Conservation (phyloP, 2,888 invertebrate genomes). For the Pseudoips prasinana region DNA sequence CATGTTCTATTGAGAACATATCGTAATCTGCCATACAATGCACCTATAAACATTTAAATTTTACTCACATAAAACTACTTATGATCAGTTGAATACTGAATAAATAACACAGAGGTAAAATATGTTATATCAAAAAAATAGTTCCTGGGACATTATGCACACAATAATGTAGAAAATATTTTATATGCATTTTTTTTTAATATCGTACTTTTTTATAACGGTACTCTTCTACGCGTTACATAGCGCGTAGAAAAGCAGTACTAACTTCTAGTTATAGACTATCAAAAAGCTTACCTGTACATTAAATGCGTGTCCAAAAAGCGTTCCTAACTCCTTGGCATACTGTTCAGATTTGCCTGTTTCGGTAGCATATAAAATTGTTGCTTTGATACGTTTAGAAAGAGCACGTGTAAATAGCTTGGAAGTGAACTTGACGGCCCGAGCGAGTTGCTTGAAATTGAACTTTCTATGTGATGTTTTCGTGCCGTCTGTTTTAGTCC, state of each 20-base stretch:
- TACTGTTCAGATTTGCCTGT: conserved; percentile 97
- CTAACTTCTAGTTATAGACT: too few species aligned
- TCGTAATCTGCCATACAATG: conserved; percentile 97
- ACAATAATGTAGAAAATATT: neutral
- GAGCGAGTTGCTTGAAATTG: conserved; percentile 97
- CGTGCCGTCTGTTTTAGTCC: conserved; percentile 85
- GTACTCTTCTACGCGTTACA: too few species aligned
- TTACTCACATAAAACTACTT: too few species aligned
- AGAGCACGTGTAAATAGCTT: conserved; percentile 96
- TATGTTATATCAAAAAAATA: too few species aligned
- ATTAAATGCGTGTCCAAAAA: conserved; percentile 96
- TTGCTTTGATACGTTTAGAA: conserved; percentile 96
- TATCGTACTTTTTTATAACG: too few species aligned
- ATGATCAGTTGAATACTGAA: too few species aligned
- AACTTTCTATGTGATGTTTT: conserved; percentile 90
- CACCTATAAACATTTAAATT: conserved; percentile 78
- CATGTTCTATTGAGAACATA: conserved; percentile 95
- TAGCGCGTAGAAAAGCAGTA: too few species aligned
- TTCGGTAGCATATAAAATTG: conserved; percentile 96
- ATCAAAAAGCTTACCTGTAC: conserved; percentile 85
- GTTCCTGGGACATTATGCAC: too few species aligned
- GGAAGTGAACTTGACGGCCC: conserved; percentile 97
- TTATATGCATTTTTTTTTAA: too few species aligned
- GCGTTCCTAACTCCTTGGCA: conserved; percentile 93
- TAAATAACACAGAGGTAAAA: too few species aligned